A percentile compares a stretch with the other conserved stretches of the same genome.
These are phyloP conservation scores for Amblyornis subalaris DNA, from an alignment of 2,113 vertebrate species.

Conservation along the genomic window DNA sequence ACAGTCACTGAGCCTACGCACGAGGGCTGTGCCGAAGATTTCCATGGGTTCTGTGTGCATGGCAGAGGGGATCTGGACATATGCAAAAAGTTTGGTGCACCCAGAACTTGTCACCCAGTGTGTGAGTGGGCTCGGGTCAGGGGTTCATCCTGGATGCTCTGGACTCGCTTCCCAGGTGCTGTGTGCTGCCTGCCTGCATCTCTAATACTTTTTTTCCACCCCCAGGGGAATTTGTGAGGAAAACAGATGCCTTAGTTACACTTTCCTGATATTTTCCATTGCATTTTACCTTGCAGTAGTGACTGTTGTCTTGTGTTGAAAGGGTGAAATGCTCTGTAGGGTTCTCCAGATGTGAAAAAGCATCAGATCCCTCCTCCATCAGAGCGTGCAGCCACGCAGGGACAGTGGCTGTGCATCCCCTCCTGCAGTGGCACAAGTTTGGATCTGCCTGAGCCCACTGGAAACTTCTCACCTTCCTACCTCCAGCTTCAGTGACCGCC, in stretches of 20 bases:
- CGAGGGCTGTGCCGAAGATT: not conserved
- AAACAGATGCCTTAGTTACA: not conserved
- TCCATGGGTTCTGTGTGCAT: no score
- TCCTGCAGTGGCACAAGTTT: fast-evolving
- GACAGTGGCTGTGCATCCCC: not conserved
- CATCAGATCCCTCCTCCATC: not conserved
- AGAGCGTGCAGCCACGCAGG: fast-evolving
- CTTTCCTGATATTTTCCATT: not conserved
- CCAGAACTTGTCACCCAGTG: not conserved
- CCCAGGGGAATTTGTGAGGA: not conserved
- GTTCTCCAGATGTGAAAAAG: not conserved
- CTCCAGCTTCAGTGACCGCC: not conserved
- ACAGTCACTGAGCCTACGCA: not conserved
- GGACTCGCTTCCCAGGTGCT: not conserved
- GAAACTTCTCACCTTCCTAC: not conserved
- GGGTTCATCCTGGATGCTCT: not conserved
- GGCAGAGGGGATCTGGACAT: not conserved
- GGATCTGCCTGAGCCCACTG: not conserved
- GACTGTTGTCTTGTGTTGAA: not conserved
- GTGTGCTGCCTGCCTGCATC: not conserved
- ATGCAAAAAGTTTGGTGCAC: not conserved
- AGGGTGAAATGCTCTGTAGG: not conserved
- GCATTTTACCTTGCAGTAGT: not conserved
- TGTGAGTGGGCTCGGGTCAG: not conserved
- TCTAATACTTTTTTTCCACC: not conserved